Base-by-base conservation (phyloP, 2,113 vertebrate genomes). In the Oenanthe oenanthe region DNA sequence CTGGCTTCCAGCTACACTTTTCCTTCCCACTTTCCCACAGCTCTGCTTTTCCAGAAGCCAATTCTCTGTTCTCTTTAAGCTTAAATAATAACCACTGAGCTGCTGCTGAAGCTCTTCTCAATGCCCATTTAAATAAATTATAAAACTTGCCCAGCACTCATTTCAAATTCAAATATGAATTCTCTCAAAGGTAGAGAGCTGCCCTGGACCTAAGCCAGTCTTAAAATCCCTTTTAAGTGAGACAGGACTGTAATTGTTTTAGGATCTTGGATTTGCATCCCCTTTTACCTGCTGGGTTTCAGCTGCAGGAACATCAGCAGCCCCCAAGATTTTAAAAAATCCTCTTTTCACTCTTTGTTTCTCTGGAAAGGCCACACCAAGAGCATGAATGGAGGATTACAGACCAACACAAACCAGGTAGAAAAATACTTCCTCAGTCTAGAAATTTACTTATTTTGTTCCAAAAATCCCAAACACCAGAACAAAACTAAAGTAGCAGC, bases 71-170 rank as follows among this genome's bases (percentile, higher is more conserved):
- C 65, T 50, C 45, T 82, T 85, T 61, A 63, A 38, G 65, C 83
- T 96, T 73, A 63, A 91, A 70, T 65, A 84, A 43, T 21, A 86
- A 45, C 77, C 84, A 53, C 2, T 54, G 73, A 84, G 75, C 81
- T 93, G 66, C 13, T 95, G 54, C 70, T 87, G 76, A 76, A 95
- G 77, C 91, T 97, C 89, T 95, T 93, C 94, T 67, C 7, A 95
- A 80, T 94, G 95, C 81, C 76, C 74, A 90, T 95, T 96, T 93
- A 93, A 97, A 96, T 97, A 96, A 94, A 95, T 96, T 61, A 92
- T 71, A 77, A 85, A 77, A 43, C 66, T 96, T 97, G 93, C 92
- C 95, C 87, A 89, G 97, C 95, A 92, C 95, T 97, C 91, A 92
- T 97, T 97, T 97, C 78, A 95, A 96, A 95, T 89, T 96, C 70